Conservation (phyloP, 1,140 invertebrate species). For the Armadillidium nasatum region DNA sequence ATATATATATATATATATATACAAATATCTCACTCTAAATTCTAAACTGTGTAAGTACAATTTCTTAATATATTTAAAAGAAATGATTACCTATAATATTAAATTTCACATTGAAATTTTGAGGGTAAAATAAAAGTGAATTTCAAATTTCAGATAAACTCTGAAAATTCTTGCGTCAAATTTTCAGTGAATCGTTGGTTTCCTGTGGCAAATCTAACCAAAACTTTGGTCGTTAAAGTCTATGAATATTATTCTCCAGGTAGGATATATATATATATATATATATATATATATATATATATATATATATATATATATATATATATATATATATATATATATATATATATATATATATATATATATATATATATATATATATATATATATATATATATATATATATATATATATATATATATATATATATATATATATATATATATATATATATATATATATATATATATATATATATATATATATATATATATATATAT, state of each 20-base stretch:
- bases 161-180: constrained; percentile 77
- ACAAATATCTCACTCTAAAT: too few relatives aligned
- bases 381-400: not conserved
- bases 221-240: constrained; percentile 79
- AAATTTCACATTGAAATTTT: too few relatives aligned
- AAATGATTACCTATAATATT: too few relatives aligned
- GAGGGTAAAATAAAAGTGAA: not conserved
- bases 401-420: constrained; percentile 20
- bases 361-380: constrained; percentile 1
- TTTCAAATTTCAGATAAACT: constrained; percentile 63
- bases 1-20: too few relatives aligned
- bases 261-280: constrained; percentile 49
- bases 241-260: constrained; percentile 96
- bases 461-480: not conserved
- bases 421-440: not conserved
- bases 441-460: constrained; percentile 2
- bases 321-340: constrained; percentile 13
- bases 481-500: constrained; percentile 3
- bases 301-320: constrained; percentile 1
- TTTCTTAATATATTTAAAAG: too few relatives aligned
- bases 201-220: constrained; percentile 93
- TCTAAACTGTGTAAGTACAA: too few relatives aligned
- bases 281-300: constrained; percentile 17
- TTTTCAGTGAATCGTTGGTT: constrained; percentile 90
- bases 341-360: not conserved